These are phyloP conservation scores for Seriola rivoliana DNA, from an alignment of 2,113 vertebrate genomes.

Conservation along the genomic window DNA sequence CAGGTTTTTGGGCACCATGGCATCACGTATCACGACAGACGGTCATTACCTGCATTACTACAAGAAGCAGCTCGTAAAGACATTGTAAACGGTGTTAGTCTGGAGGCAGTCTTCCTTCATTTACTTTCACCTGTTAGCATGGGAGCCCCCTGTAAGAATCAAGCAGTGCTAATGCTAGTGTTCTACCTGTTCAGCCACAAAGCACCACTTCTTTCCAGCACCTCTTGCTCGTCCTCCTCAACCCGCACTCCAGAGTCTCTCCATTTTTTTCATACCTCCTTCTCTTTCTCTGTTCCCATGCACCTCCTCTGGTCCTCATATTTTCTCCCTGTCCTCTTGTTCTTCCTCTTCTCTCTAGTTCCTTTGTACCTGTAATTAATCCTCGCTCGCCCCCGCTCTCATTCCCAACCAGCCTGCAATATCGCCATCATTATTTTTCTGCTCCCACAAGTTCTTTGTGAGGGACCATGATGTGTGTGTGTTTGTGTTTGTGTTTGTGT, in stretches of 20 bases:
- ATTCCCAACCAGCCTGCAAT: conserved; percentile 46
- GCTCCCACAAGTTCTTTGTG: conserved; percentile 35
- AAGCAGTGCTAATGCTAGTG: background rate
- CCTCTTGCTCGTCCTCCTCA: background rate
- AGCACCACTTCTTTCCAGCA: background rate
- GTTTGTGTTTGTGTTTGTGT: conserved; percentile 17
- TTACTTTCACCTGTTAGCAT: background rate
- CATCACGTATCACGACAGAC: too few species aligned
- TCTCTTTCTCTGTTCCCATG: background rate
- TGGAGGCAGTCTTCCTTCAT: too few species aligned
- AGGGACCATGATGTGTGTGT: background rate
- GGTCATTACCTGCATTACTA: too few species aligned
- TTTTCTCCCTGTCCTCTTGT: conserved; percentile 4
- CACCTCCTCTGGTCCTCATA: background rate
- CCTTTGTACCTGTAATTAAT: conserved; percentile 62
- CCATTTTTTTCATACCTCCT: background rate
- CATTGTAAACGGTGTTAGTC: too few species aligned
- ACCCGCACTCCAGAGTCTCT: background rate
- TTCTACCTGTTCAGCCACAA: conserved; percentile 7
- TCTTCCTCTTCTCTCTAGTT: conserved; percentile 40
- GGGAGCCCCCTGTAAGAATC: too few species aligned
- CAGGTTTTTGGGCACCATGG: too few species aligned
- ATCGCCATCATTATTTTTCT: conserved; percentile 56
- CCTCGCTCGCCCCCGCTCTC: conserved; percentile 34
- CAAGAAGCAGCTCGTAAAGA: too few species aligned